These are phyloP conservation scores for Zophobas atratus DNA, from an alignment of 1,140 invertebrate genomes.

Conservation along the genomic window DNA sequence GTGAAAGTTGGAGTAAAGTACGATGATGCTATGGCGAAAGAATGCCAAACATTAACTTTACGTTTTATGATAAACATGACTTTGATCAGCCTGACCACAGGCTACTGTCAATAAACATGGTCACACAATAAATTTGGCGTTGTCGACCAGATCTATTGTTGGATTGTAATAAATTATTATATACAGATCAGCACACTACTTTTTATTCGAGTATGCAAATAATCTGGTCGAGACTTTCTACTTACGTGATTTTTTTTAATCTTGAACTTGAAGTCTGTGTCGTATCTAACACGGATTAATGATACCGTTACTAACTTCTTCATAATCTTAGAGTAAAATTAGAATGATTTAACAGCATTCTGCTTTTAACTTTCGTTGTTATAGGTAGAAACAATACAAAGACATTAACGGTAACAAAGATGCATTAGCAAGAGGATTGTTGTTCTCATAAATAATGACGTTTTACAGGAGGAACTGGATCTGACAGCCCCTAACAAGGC, in stretches of 20 bases:
- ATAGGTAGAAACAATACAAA: not conserved
- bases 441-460: constrained; percentile 2
- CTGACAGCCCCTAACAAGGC: constrained; percentile 93
- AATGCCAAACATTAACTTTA: constrained; percentile 21
- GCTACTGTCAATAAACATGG: constrained; percentile 20
- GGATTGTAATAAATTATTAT: constrained; percentile 12
- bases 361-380: no score
- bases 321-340: no score
- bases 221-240: constrained; percentile 24
- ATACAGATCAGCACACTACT: not conserved
- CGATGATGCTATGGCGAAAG: constrained; percentile 6
- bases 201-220: constrained; percentile 18
- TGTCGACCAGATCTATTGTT: constrained; percentile 14
- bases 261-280: not conserved
- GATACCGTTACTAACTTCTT: not conserved
- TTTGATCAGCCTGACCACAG: constrained; percentile 21
- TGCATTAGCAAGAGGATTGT: constrained; percentile 1
- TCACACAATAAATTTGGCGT: not conserved
- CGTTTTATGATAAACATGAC: constrained; percentile 4
- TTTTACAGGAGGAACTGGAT: constrained; percentile 90
- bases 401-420: constrained; percentile 9
- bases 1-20: constrained; percentile 15
- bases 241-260: not conserved
- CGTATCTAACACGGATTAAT: not conserved
- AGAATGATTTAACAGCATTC: no score